Conservation (phyloP, 2,888 invertebrate species). For the Yponomeuta sedellus region DNA sequence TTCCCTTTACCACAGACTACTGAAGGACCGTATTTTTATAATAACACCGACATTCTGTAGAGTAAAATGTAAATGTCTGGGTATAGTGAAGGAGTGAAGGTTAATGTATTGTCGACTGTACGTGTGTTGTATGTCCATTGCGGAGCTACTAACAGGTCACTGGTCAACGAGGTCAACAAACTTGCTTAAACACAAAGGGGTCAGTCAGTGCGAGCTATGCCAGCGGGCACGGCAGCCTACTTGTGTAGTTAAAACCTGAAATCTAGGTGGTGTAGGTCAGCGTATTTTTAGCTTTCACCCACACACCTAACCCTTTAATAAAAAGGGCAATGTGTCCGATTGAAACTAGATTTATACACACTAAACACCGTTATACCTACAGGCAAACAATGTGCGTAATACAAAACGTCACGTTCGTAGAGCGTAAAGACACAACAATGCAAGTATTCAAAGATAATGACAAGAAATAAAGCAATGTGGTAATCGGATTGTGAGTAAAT, state of each 20-base stretch:
- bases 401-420: background rate
- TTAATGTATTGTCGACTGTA: too few species aligned
- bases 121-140: slow-evolving; percentile 7
- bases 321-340: background rate
- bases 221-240: slow-evolving; percentile 11
- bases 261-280: slow-evolving; percentile 5
- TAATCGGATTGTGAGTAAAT: too few species aligned
- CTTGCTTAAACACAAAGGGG: slow-evolving; percentile 42
- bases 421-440: too few species aligned
- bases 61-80: too few species aligned
- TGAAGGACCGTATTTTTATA: too few species aligned
- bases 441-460: too few species aligned
- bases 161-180: slow-evolving; percentile 56
- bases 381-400: background rate
- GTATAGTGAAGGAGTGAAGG: too few species aligned
- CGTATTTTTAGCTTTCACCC: slow-evolving; percentile 4
- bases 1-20: too few species aligned
- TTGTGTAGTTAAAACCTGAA: slow-evolving; percentile 18
- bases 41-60: too few species aligned
- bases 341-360: background rate
- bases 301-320: background rate
- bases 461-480: too few species aligned
- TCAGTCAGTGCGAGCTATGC: slow-evolving; percentile 29
- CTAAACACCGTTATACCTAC: background rate
- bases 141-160: slow-evolving; percentile 36